phyloP scores from a whole-genome alignment of 2,113 vertebrate species.

The Heterochromis multidens region DNA sequence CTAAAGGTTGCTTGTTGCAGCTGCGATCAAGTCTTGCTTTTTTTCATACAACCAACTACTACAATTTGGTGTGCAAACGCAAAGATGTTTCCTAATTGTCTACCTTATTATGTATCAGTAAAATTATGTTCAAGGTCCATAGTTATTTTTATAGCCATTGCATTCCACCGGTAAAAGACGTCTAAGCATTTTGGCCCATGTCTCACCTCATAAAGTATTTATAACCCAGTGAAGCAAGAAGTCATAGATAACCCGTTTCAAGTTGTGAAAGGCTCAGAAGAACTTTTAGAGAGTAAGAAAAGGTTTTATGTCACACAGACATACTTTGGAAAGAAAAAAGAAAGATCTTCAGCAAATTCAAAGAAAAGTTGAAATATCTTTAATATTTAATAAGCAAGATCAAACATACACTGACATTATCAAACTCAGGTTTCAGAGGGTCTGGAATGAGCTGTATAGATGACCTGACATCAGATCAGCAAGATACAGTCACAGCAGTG shows the following conservation, averaged over 20 bases:
- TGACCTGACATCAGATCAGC: background rate
- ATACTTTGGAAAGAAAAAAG: background rate
- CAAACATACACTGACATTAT: background rate
- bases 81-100: background rate
- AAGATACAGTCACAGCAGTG: background rate
- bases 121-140: background rate
- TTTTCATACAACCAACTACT: background rate
- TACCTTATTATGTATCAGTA: background rate
- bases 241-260: background rate
- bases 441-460: background rate
- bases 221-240: background rate
- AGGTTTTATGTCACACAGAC: background rate
- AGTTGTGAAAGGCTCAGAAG: background rate
- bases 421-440: background rate
- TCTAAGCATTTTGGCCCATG: background rate
- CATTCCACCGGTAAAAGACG: background rate
- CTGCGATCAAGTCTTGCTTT: background rate
- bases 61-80: background rate
- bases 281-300: background rate
- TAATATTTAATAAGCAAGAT: slow-evolving; percentile 1
- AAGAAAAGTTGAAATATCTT: background rate
- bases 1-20: background rate
- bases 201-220: background rate
- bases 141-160: background rate
- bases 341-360: background rate